Evolutionary conservation across 2,888 invertebrate species (phyloP).

Genomic region (Drosophila stalkeri): DNA sequence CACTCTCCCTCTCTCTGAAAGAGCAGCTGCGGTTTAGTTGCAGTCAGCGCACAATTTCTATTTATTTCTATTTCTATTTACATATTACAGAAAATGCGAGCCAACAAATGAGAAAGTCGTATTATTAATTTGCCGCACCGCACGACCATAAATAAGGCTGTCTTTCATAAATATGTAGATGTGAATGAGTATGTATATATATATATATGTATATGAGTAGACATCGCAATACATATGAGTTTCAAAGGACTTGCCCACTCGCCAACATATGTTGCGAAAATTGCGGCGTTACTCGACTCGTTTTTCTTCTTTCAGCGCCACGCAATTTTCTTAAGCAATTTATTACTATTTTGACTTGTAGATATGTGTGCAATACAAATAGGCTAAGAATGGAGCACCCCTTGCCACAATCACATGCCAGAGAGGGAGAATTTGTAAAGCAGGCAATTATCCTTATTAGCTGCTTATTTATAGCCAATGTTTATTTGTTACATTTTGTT

Average conservation of each 20-base stretch:
- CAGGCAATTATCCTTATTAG: conserved; percentile 81
- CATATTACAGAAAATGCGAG: conserved; percentile 45
- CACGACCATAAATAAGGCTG: conserved; percentile 76
- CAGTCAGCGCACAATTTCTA: conserved; percentile 50
- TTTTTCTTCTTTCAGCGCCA: conserved; percentile 54
- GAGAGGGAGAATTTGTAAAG: conserved; percentile 72
- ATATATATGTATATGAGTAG: background rate
- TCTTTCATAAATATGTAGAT: conserved; percentile 41
- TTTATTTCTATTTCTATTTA: conserved; percentile 66
- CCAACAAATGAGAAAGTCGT: conserved; percentile 70
- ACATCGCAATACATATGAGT: conserved; percentile 20
- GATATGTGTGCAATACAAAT: conserved; percentile 48
- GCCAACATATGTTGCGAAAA: conserved; percentile 62
- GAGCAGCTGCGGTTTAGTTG: conserved; percentile 48
- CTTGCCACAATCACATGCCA: conserved; percentile 15
- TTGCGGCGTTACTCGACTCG: conserved; percentile 39
- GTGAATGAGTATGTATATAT: conserved; percentile 3
- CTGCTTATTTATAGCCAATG: conserved; percentile 77
- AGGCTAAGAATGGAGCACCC: conserved; percentile 7
- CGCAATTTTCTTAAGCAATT: conserved; percentile 72
- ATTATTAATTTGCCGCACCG: conserved; percentile 78
- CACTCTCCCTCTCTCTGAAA: background rate
- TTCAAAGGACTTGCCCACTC: conserved; percentile 64
- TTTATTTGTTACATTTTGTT: conserved; percentile 62
- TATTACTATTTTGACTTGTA: conserved; percentile 78